Evolutionary conservation across 2,113 vertebrate species (phyloP).

Genomic region (Hypomesus transpacificus): DNA sequence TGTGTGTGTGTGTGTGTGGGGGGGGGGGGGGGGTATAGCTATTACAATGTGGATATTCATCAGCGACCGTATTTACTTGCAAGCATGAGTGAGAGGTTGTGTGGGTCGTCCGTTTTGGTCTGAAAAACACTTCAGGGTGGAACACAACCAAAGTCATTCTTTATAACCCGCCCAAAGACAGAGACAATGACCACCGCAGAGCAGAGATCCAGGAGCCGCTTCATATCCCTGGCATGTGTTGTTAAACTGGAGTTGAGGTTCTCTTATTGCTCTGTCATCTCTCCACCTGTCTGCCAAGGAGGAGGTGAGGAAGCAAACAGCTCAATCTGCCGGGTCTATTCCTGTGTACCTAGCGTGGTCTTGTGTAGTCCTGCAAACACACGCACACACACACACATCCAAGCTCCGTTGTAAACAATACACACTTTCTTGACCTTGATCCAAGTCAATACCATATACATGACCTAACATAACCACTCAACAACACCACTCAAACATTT

Average conservation of each 20-base stretch:
- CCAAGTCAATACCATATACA: no score
- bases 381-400: no score
- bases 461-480: no score
- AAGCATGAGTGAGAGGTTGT: slow-evolving; percentile 13
- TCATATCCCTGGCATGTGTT: background rate
- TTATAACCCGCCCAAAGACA: no score
- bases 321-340: no score
- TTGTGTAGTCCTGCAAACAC: no score
- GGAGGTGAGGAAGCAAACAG: slow-evolving; percentile 26
- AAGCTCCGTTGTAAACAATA: no score
- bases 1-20: background rate
- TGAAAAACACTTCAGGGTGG: no score
- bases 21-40: background rate
- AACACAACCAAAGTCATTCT: no score
- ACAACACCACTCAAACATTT: no score
- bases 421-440: no score
- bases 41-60: background rate
- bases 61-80: background rate
- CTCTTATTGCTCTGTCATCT: slow-evolving; percentile 11
- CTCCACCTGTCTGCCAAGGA: slow-evolving; percentile 9
- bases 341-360: no score
- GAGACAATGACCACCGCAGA: background rate
- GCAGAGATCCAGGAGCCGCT: background rate
- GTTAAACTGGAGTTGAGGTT: background rate
- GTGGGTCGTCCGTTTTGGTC: background rate